A percentile compares a stretch with the other conserved stretches of the same genome.
These are phyloP conservation scores for Calephelis nemesis DNA, from an alignment of 1,140 invertebrate species.

Conservation along the genomic window DNA sequence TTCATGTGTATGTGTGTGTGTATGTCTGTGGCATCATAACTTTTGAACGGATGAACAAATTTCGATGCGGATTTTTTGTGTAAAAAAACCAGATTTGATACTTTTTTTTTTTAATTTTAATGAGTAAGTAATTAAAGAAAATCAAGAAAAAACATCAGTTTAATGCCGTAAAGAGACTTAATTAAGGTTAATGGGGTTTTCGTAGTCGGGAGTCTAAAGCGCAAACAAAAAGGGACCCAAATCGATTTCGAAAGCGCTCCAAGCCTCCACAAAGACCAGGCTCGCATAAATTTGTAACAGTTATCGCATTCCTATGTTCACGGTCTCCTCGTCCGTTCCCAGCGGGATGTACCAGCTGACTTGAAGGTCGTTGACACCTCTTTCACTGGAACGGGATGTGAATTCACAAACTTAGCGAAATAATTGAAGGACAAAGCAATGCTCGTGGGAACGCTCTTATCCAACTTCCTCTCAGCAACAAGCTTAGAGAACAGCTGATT, in stretches of 20 bases:
- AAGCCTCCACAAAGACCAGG: conserved; percentile 67
- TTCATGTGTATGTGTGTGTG: too few species aligned
- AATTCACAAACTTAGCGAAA: conserved; percentile 12
- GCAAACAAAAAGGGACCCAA: neutral
- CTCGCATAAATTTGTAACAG: conserved; percentile 38
- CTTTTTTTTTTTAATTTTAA: too few species aligned
- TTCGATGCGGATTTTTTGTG: too few species aligned
- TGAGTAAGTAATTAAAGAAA: too few species aligned
- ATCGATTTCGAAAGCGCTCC: conserved; percentile 39
- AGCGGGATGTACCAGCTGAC: conserved; percentile 42
- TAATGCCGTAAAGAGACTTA: too few species aligned
- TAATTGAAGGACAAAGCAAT: conserved; percentile 16
- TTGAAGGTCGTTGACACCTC: conserved; percentile 51
- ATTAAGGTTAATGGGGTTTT: neutral
- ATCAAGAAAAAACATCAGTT: too few species aligned
- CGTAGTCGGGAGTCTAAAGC: neutral
- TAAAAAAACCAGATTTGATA: too few species aligned
- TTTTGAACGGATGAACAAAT: too few species aligned
- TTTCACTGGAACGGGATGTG: conserved; percentile 51
- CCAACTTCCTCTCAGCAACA: conserved; percentile 12
- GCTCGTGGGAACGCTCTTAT: neutral
- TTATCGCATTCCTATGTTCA: conserved; percentile 53
- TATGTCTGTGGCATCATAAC: too few species aligned
- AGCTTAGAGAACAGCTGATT: conserved; percentile 43
- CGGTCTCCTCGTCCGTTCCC: conserved; percentile 47